phyloP scores from a whole-genome alignment of 2,888 invertebrate species.

The Sclerodermus sp. region DNA sequence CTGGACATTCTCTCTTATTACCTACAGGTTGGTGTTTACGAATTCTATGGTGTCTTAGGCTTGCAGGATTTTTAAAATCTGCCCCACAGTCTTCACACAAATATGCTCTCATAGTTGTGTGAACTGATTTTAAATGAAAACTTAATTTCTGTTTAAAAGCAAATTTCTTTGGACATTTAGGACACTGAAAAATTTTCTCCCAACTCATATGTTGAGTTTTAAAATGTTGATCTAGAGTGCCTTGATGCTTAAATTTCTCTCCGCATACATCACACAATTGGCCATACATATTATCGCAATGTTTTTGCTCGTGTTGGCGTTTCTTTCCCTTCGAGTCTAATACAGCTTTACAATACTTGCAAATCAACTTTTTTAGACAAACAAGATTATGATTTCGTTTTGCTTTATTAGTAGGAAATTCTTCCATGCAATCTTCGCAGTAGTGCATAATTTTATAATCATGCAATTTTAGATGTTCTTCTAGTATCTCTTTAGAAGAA shows the following conservation, averaged over 20 bases:
- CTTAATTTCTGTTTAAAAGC: conserved; percentile 53
- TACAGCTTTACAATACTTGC: conserved; percentile 45
- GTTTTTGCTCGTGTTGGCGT: conserved; percentile 54
- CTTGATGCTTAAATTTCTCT: conserved; percentile 54
- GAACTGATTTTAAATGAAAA: conserved; percentile 53
- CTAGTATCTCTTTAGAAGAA: conserved; percentile 37
- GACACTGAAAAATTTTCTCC: conserved; percentile 53
- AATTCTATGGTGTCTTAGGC: conserved; percentile 51
- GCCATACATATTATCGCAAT: conserved; percentile 48
- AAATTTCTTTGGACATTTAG: conserved; percentile 53
- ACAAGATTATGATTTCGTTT: conserved; percentile 45
- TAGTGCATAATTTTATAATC: conserved; percentile 49
- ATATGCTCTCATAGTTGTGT: conserved; percentile 49
- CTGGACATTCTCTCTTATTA: conserved; percentile 50
- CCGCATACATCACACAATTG: conserved; percentile 53
- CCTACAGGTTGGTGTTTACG: conserved; percentile 52
- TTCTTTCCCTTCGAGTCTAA: conserved; percentile 53
- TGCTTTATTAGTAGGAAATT: conserved; percentile 48
- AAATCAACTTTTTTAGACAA: conserved; percentile 48
- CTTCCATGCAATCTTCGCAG: conserved; percentile 50
- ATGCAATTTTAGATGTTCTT: conserved; percentile 49
- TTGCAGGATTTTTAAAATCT: conserved; percentile 55
- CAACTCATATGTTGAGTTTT: conserved; percentile 53
- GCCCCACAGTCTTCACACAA: conserved; percentile 55
- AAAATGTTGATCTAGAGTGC: conserved; percentile 53